phyloP scores from a whole-genome alignment of 1,140 invertebrate species.

The Wasmannia auropunctata region DNA sequence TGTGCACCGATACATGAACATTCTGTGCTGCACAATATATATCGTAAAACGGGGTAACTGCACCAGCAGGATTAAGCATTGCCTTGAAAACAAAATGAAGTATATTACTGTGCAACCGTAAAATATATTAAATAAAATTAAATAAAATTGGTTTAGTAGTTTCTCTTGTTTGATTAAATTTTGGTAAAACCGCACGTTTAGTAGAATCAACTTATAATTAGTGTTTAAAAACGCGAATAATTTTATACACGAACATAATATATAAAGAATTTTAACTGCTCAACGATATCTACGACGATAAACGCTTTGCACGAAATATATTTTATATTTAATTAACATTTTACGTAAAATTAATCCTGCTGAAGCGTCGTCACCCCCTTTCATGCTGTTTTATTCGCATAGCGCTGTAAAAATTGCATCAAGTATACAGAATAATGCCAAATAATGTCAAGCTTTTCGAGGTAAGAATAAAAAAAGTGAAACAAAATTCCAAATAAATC shows the following conservation, averaged over 20 bases:
- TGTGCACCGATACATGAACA: conserved; percentile 58
- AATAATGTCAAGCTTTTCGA: background rate
- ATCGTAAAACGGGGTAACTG: background rate
- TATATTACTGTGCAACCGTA: background rate
- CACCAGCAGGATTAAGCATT: conserved; percentile 11
- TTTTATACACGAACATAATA: background rate
- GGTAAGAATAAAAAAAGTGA: background rate
- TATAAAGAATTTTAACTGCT: background rate
- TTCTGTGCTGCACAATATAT: conserved; percentile 29
- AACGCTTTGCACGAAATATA: background rate
- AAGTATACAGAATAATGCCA: background rate
- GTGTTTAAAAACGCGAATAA: background rate
- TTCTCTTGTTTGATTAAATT: background rate
- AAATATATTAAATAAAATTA: background rate
- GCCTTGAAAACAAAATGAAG: background rate
- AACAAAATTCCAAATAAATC: conserved; percentile 20
- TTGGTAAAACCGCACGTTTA: background rate
- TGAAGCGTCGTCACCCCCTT: background rate
- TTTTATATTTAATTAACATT: no score
- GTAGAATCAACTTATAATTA: background rate
- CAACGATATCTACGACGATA: background rate
- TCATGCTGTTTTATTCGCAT: background rate
- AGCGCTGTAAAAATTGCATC: background rate
- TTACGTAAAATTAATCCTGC: background rate
- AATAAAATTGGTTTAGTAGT: background rate